Evolutionary conservation across 2,888 invertebrate species (phyloP).

Genomic region (Rotaria socialis): DNA sequence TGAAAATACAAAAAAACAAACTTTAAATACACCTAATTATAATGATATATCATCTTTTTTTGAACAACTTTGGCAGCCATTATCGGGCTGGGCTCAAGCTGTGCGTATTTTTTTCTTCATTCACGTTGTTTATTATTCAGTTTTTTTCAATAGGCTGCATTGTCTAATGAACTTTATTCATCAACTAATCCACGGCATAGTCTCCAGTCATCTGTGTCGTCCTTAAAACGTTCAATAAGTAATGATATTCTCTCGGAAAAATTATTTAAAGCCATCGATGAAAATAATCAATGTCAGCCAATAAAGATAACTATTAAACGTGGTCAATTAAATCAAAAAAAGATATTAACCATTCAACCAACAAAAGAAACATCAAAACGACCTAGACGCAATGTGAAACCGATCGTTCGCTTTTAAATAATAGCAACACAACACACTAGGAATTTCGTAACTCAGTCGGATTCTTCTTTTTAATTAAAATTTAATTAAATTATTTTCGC

Average conservation of each 20-base stretch:
- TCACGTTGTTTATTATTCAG: too few relatives aligned
- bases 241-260: not conserved
- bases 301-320: not conserved
- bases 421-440: too few relatives aligned
- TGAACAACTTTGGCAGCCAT: slow-evolving; percentile 73
- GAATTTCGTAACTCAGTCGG: not conserved
- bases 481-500: not conserved
- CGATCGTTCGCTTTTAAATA: not conserved
- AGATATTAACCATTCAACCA: not conserved
- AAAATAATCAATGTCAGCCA: not conserved
- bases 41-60: slow-evolving; percentile 61
- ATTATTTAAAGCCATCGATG: not conserved
- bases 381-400: not conserved
- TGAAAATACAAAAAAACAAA: not conserved
- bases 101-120: slow-evolving; percentile 63
- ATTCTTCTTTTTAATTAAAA: not conserved
- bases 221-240: not conserved
- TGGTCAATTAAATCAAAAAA: not conserved
- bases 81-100: slow-evolving; percentile 93
- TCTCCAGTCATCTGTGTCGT: not conserved
- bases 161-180: not conserved
- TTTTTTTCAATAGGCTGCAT: not conserved
- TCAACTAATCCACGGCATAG: not conserved
- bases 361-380: not conserved
- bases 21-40: slow-evolving; percentile 7